Percentiles rank a stretch among this genome's conserved stretches.
These are phyloP conservation scores for Apogon talboti DNA, from an alignment of 2,797 vertebrate species.

Conservation along the genomic window DNA sequence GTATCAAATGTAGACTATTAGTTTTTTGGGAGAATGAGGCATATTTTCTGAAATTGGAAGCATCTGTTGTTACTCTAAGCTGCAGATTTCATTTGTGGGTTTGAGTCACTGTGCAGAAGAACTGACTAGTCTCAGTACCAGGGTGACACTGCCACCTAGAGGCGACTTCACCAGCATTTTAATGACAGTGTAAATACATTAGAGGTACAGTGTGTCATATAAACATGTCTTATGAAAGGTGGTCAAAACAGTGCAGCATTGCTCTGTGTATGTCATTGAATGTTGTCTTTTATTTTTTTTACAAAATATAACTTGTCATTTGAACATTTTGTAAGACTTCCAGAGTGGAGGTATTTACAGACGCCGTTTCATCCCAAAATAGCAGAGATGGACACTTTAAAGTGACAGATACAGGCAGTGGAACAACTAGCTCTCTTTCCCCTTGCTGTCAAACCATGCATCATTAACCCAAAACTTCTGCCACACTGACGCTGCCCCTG, in stretches of 20 bases:
- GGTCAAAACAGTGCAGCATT: too few species aligned
- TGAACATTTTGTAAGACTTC: not conserved
- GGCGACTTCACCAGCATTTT: conserved; percentile 21
- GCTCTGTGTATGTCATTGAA: too few species aligned
- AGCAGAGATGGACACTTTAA: conserved; percentile 15
- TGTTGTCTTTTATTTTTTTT: too few species aligned
- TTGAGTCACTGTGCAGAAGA: conserved; percentile 23
- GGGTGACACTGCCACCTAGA: conserved; percentile 69
- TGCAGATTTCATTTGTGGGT: conserved; percentile 20
- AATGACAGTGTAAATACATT: not conserved
- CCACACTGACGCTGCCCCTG: conserved; percentile 43
- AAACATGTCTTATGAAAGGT: conserved; percentile 10
- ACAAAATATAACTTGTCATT: too few species aligned
- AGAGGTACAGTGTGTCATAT: not conserved
- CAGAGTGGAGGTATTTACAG: not conserved
- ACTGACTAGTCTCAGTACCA: conserved; percentile 20
- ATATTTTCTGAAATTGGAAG: conserved; percentile 5
- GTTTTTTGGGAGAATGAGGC: not conserved
- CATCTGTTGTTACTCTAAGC: not conserved
- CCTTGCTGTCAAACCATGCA: conserved; percentile 54
- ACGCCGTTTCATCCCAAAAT: conserved; percentile 30
- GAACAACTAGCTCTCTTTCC: conserved; percentile 17
- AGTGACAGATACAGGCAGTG: conserved; percentile 15
- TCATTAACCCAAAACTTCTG: conserved; percentile 56
- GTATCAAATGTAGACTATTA: not conserved